phyloP scores from a whole-genome alignment of 2,113 vertebrate species.

The Callopanchax toddi region DNA sequence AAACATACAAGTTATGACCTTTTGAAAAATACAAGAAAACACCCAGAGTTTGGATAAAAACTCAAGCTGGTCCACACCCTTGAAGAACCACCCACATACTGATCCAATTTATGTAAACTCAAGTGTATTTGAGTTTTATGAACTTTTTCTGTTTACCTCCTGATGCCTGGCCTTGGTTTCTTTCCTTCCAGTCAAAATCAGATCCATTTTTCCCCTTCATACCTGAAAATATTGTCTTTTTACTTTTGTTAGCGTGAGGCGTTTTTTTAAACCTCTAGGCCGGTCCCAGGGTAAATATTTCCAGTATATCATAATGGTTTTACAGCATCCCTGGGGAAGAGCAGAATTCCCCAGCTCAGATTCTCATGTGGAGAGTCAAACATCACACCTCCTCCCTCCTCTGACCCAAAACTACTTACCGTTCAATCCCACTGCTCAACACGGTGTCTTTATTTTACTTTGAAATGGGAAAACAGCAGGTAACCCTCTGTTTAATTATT shows the following conservation, averaged over 20 bases:
- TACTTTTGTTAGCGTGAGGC: not conserved
- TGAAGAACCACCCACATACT: conserved; percentile 47
- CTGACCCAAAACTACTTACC: conserved; percentile 46
- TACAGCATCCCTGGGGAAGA: conserved; percentile 53
- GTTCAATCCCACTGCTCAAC: conserved; percentile 27
- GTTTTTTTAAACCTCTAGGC: conserved; percentile 52
- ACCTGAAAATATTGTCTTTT: not conserved
- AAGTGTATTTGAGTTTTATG: conserved; percentile 8
- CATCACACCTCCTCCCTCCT: conserved; percentile 56
- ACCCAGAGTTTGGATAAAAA: conserved; percentile 6
- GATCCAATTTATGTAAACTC: conserved; percentile 23
- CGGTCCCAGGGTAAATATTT: conserved; percentile 73
- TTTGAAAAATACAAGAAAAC: conserved; percentile 24
- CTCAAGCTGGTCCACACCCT: conserved; percentile 27
- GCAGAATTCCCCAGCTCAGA: conserved; percentile 68
- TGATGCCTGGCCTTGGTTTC: not conserved
- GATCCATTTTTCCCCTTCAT: conserved; percentile 13
- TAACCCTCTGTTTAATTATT: conserved; percentile 45
- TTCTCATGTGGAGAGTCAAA: conserved; percentile 61
- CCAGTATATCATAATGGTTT: conserved; percentile 68
- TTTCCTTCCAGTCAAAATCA: conserved; percentile 7
- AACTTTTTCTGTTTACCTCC: no score
- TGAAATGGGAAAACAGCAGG: conserved; percentile 17
- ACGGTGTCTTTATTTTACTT: conserved; percentile 7
- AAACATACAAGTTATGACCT: not conserved